Evolutionary conservation across 2,113 vertebrate genomes (phyloP).

Genomic region (Siphamia tubifer): DNA sequence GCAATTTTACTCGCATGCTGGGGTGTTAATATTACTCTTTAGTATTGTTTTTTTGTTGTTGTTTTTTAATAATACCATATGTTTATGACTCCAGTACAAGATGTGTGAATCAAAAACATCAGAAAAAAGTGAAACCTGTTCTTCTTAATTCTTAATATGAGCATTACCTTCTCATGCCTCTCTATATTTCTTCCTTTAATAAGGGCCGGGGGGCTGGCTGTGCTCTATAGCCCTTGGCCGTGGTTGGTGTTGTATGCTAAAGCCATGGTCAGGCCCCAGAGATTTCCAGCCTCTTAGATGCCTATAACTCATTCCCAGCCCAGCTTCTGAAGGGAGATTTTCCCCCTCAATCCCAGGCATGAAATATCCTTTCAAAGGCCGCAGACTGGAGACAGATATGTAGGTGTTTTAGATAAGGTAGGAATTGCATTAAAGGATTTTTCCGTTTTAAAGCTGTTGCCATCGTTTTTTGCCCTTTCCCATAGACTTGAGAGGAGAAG

Average conservation of each 20-base stretch:
- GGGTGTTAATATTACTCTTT: neutral
- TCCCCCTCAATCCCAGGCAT: slow-evolving; percentile 72
- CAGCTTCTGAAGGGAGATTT: slow-evolving; percentile 76
- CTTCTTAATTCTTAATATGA: slow-evolving; percentile 52
- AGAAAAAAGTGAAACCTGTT: slow-evolving; percentile 37
- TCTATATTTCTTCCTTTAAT: slow-evolving; percentile 52
- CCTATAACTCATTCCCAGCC: slow-evolving; percentile 82
- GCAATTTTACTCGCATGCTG: too few species aligned
- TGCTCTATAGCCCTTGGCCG: slow-evolving; percentile 51
- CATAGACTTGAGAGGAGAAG: slow-evolving; percentile 73
- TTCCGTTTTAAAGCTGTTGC: slow-evolving; percentile 79
- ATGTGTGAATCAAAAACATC: slow-evolving; percentile 34
- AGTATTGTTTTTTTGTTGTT: too few species aligned
- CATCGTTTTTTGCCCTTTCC: slow-evolving; percentile 76
- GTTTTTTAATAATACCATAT: too few species aligned
- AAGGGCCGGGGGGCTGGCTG: slow-evolving; percentile 32
- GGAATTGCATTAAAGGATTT: slow-evolving; percentile 86
- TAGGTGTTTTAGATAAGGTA: slow-evolving; percentile 87
- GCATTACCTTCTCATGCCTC: slow-evolving; percentile 47
- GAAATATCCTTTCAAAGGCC: slow-evolving; percentile 82
- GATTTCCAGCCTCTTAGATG: slow-evolving; percentile 84
- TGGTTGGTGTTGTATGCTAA: slow-evolving; percentile 74
- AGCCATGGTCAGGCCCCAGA: slow-evolving; percentile 78
- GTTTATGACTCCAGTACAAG: slow-evolving; percentile 9
- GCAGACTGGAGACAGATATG: slow-evolving; percentile 83